phyloP scores from a whole-genome alignment of 2,797 vertebrate species.

The Cottoperca gobio region DNA sequence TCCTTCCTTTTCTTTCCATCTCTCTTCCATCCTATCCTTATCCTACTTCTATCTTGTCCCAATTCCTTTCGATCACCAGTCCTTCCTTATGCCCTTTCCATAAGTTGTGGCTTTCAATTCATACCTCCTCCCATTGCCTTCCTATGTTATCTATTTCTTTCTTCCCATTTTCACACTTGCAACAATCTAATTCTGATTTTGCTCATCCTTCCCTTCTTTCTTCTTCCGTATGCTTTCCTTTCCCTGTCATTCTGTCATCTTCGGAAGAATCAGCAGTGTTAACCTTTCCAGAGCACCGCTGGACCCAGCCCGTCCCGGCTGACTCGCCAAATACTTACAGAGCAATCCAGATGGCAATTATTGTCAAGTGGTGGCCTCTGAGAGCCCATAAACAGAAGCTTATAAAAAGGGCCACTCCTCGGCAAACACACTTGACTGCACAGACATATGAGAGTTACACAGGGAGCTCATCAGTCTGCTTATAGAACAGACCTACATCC shows the following conservation, averaged over 20 bases:
- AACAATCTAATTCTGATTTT: slow-evolving; percentile 17
- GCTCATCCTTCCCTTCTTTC: slow-evolving; percentile 12
- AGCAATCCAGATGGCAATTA: slow-evolving; percentile 74
- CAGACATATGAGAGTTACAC: slow-evolving; percentile 57
- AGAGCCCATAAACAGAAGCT: slow-evolving; percentile 77
- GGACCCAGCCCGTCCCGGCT: slow-evolving; percentile 48
- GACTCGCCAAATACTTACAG: slow-evolving; percentile 73
- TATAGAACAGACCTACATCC: slow-evolving; percentile 51
- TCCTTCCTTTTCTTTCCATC: not conserved
- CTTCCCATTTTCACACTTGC: not conserved
- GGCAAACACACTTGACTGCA: slow-evolving; percentile 68
- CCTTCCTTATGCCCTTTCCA: not conserved
- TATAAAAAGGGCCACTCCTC: slow-evolving; percentile 70
- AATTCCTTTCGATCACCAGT: not conserved
- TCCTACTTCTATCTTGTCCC: not conserved
- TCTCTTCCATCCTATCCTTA: not conserved
- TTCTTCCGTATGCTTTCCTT: slow-evolving; percentile 19
- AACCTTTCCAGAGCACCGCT: slow-evolving; percentile 63
- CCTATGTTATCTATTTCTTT: not conserved
- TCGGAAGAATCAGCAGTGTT: slow-evolving; percentile 38
- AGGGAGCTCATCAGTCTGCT: slow-evolving; percentile 62
- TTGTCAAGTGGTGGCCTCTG: slow-evolving; percentile 74
- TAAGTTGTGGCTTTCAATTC: not conserved
- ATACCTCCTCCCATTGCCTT: not conserved
- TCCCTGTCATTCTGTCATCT: slow-evolving; percentile 33